A percentile compares a stretch with the other conserved stretches of the same genome.
phyloP scores from a whole-genome alignment of 1,140 invertebrate genomes.

The Penaeus japonicus region DNA sequence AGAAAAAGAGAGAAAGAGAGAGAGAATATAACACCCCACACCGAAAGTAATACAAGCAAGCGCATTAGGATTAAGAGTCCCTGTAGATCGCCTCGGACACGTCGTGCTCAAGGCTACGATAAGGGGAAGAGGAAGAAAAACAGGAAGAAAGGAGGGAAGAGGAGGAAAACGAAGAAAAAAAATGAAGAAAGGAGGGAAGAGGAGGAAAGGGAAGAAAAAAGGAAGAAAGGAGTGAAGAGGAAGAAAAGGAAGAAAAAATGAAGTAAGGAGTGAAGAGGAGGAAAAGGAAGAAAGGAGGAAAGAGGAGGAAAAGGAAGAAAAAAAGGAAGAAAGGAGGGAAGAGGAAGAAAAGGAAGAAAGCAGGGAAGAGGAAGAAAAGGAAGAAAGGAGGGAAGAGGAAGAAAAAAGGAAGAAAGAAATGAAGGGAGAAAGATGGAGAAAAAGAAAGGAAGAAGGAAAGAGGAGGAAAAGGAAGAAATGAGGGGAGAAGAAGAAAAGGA shows the following conservation, averaged over 20 bases:
- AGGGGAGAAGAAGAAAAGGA: slow-evolving; percentile 16
- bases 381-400: neutral
- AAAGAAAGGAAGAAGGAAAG: neutral
- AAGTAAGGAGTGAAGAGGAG: slow-evolving; percentile 1
- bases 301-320: no score
- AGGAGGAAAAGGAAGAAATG: neutral
- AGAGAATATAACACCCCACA: neutral
- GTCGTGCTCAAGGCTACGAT: no score
- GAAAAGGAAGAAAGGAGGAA: neutral
- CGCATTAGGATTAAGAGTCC: no score
- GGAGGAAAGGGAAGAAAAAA: no score
- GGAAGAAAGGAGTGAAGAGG: neutral
- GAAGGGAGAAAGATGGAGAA: neutral
- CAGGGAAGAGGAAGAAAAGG: neutral
- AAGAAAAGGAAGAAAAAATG: neutral
- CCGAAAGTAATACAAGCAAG: no score
- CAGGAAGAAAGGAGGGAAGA: no score
- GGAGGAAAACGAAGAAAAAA: no score
- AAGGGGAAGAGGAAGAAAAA: no score
- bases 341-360: neutral
- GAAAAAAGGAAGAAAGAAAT: neutral
- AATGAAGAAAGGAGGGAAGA: no score
- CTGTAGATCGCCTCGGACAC: no score
- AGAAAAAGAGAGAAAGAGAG: neutral
- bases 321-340: neutral